A percentile compares a stretch with the other conserved stretches of the same genome.
Evolutionary conservation across 2,888 invertebrate species (phyloP).

Genomic region (Atethmia centrago): DNA sequence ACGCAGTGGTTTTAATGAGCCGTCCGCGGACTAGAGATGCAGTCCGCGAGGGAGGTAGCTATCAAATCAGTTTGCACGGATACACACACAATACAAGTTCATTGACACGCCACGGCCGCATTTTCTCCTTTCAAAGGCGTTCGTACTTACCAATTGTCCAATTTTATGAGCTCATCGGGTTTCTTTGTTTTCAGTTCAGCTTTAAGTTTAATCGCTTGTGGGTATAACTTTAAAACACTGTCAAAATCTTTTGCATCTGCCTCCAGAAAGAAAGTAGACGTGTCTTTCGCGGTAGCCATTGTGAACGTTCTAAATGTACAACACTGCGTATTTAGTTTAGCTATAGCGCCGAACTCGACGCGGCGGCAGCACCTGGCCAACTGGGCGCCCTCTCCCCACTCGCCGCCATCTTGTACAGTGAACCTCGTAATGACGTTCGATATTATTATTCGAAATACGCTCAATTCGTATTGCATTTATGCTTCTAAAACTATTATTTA

Average conservation of each 20-base stretch:
- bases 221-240: slow-evolving; percentile 97
- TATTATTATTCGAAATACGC: slow-evolving; percentile 85
- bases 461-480: slow-evolving; percentile 74
- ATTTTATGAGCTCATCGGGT: slow-evolving; percentile 97
- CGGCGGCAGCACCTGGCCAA: slow-evolving; percentile 91
- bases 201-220: slow-evolving; percentile 97
- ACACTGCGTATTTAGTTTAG: slow-evolving; percentile 90
- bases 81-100: slow-evolving; percentile 91
- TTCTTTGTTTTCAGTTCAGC: slow-evolving; percentile 97
- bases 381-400: slow-evolving; percentile 90
- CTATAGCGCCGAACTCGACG: slow-evolving; percentile 91
- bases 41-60: slow-evolving; percentile 92
- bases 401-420: slow-evolving; percentile 89
- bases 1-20: slow-evolving; percentile 93
- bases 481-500: slow-evolving; percentile 62
- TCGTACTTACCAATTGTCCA: slow-evolving; percentile 97
- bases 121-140: slow-evolving; percentile 90
- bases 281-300: slow-evolving; percentile 97
- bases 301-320: slow-evolving; percentile 92
- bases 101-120: slow-evolving; percentile 91
- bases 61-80: slow-evolving; percentile 91
- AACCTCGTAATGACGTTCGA: slow-evolving; percentile 89
- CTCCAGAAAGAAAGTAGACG: slow-evolving; percentile 98
- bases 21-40: slow-evolving; percentile 91
- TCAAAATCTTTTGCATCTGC: slow-evolving; percentile 96